These are phyloP conservation scores for Acanthopleura granulata DNA, from an alignment of 2,888 invertebrate species.

Conservation along the genomic window DNA sequence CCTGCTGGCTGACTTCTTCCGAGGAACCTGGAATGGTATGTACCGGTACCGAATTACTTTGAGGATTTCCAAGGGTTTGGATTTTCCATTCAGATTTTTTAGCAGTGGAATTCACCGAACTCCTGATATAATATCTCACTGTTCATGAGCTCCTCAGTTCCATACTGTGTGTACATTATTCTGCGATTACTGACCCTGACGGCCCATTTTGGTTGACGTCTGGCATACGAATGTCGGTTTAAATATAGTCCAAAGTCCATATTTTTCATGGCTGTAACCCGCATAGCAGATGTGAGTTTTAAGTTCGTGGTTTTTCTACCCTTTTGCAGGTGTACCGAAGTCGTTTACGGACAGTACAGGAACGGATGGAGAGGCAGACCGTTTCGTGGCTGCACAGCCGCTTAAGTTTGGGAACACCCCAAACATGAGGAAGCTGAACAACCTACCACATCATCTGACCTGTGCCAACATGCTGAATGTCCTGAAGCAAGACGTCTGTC, in stretches of 20 bases:
- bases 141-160: no score
- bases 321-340: conserved; percentile 49
- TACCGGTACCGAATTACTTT: no score
- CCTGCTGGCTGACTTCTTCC: conserved; percentile 55
- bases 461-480: conserved; percentile 36
- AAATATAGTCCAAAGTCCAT: no score
- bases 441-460: conserved; percentile 55
- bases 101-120: no score
- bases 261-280: no score
- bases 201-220: no score
- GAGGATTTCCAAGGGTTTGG: no score
- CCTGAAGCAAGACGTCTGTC: conserved; percentile 55
- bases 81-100: no score
- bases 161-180: no score
- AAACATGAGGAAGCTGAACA: conserved; percentile 57
- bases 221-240: no score
- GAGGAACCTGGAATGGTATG: conserved; percentile 54
- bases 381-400: conserved; percentile 55
- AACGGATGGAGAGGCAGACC: conserved; percentile 35
- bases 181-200: no score
- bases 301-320: neutral
- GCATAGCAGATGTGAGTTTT: neutral
- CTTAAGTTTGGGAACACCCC: conserved; percentile 41
- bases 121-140: no score
- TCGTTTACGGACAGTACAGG: conserved; percentile 49